Evolutionary conservation across 2,797 vertebrate genomes (phyloP).

Genomic region (Esox lucius): DNA sequence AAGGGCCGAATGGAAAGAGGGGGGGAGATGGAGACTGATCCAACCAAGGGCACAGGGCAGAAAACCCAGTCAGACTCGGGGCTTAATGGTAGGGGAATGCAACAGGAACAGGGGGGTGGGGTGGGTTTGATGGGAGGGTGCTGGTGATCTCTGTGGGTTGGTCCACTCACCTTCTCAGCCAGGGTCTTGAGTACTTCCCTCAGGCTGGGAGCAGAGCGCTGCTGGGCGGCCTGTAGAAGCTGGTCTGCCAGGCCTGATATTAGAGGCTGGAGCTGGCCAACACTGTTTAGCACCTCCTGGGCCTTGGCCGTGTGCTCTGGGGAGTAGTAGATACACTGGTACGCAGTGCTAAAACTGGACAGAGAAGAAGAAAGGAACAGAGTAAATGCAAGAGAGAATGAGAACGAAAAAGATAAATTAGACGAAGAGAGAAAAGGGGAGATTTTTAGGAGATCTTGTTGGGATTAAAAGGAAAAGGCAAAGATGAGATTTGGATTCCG

Average conservation of each 20-base stretch:
- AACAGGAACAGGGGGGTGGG: neutral
- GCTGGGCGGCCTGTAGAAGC: constrained; percentile 90
- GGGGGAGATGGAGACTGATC: neutral
- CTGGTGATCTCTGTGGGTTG: neutral
- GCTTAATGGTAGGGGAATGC: neutral
- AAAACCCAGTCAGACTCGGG: neutral
- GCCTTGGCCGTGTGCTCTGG: constrained; percentile 97
- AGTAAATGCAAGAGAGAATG: neutral
- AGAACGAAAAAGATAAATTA: neutral
- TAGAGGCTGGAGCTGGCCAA: constrained; percentile 90
- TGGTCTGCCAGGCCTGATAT: constrained; percentile 89
- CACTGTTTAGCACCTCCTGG: constrained; percentile 91
- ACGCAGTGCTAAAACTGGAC: constrained; percentile 86
- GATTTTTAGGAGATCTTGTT: neutral
- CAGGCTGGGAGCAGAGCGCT: constrained; percentile 84
- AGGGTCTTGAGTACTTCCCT: constrained; percentile 92
- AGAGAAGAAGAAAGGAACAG: neutral
- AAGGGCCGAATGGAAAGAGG: neutral
- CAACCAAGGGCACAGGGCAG: neutral
- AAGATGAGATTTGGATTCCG: neutral
- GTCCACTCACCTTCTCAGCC: constrained; percentile 89
- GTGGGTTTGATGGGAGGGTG: too few species aligned
- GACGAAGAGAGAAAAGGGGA: neutral
- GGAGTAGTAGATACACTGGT: constrained; percentile 99
- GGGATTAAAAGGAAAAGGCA: neutral